These are phyloP conservation scores for Tenthredo notha DNA, from an alignment of 2,888 invertebrate genomes.

Conservation along the genomic window DNA sequence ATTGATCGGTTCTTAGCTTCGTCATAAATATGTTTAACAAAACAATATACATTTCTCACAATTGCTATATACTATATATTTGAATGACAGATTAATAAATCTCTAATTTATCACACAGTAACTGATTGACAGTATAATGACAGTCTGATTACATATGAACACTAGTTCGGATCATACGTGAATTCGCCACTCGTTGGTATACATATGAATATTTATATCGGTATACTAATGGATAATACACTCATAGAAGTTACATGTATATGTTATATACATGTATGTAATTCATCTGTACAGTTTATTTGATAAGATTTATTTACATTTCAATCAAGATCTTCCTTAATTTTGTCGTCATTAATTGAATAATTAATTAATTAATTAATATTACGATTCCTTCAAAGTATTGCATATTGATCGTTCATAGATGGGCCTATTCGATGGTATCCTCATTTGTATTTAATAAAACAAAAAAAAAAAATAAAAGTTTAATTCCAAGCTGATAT, in stretches of 20 bases:
- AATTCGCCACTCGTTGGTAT: not conserved
- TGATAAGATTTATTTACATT: not conserved
- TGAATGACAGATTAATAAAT: not conserved
- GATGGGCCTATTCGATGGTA: constrained; percentile 50
- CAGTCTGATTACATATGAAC: not conserved
- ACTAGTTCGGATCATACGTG: constrained; percentile 9
- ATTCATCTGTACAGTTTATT: constrained; percentile 42
- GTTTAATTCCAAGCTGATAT: constrained; percentile 32
- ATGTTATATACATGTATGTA: not conserved
- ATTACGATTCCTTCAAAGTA: not conserved
- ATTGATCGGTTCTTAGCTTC: not conserved
- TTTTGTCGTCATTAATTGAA: not conserved
- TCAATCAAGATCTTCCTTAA: constrained; percentile 54
- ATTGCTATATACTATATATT: not conserved
- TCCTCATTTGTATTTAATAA: not conserved
- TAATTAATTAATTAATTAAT: not conserved
- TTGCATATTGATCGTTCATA: not conserved
- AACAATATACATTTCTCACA: not conserved
- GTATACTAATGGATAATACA: not conserved
- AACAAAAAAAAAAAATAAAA: constrained; percentile 26
- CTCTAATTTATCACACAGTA: not conserved
- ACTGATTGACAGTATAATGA: not conserved
- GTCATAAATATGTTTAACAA: not conserved
- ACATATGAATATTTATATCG: not conserved
- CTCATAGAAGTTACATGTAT: not conserved